These are phyloP conservation scores for Prionailurus bengalensis DNA, from an alignment of 2,113 vertebrate species.

Conservation along the genomic window DNA sequence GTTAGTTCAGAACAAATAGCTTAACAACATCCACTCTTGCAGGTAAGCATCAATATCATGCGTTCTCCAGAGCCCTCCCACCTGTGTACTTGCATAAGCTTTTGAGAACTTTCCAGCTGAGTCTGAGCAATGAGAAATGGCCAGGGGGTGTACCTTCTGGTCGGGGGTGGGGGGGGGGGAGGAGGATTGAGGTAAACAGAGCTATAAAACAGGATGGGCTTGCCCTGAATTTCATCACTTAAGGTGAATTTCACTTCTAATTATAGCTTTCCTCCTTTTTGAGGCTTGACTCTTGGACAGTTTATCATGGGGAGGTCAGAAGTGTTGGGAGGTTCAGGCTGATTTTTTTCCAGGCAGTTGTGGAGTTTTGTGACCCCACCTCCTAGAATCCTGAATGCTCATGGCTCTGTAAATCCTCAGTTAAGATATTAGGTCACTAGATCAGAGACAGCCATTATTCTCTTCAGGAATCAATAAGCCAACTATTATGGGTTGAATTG, in stretches of 20 bases:
- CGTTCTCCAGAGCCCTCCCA: no score
- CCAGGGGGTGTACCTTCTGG: not conserved
- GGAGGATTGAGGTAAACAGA: not conserved
- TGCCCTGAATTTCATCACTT: not conserved
- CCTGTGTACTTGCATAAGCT: not conserved
- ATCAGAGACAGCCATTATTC: not conserved
- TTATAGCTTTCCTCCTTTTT: not conserved
- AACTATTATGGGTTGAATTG: not conserved
- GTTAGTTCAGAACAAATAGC: not conserved
- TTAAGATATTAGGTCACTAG: not conserved
- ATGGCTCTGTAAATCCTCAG: not conserved
- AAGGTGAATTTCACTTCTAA: not conserved
- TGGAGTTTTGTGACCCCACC: not conserved
- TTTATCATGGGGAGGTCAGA: not conserved
- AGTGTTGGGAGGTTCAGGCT: not conserved
- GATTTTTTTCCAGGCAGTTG: not conserved
- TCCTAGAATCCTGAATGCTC: not conserved
- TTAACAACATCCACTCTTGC: not conserved
- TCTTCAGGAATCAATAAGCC: not conserved
- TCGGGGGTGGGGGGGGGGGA: not conserved
- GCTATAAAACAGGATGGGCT: no score
- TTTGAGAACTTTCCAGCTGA: not conserved
- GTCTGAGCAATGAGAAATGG: not conserved
- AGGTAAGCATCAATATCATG: not conserved
- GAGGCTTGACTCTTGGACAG: not conserved